Evolutionary conservation across 23 tunicate species (phyloP).

Genomic region (Trididemnum clinides): DNA sequence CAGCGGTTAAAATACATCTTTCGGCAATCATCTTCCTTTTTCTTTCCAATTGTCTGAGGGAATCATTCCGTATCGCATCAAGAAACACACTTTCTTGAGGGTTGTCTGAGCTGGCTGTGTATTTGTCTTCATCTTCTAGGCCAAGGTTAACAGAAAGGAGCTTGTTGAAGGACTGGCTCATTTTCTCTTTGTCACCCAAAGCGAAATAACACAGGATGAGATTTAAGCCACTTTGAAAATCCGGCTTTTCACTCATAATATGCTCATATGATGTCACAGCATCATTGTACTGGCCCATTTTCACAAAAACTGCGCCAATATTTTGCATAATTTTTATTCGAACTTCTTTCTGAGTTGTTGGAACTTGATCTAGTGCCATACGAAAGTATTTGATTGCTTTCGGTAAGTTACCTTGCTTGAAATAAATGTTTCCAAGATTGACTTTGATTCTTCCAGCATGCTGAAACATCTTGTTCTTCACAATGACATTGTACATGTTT

Average conservation of each 20-base stretch:
- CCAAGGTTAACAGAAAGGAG: constrained; percentile 83
- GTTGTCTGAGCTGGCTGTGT: constrained; percentile 75
- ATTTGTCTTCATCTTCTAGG: constrained; percentile 93
- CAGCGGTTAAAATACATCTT: constrained; percentile 83
- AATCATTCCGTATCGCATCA: constrained; percentile 87
- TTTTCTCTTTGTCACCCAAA: constrained; percentile 90
- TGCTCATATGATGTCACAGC: constrained; percentile 97
- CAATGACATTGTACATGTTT: constrained; percentile 88
- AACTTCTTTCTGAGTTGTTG: constrained; percentile 79
- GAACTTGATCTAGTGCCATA: constrained; percentile 98
- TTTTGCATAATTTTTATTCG: constrained; percentile 90
- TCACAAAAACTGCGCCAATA: constrained; percentile 91
- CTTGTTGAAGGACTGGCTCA: constrained; percentile 72
- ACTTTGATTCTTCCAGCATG: constrained; percentile 94
- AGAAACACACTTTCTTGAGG: constrained; percentile 79
- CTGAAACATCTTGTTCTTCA: constrained; percentile 97
- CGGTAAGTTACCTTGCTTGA: constrained; percentile 65
- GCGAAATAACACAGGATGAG: constrained; percentile 90
- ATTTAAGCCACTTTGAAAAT: constrained; percentile 90
- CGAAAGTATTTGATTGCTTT: constrained; percentile 92
- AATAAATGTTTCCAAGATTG: constrained; percentile 96
- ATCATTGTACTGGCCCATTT: constrained; percentile 94
- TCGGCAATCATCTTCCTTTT: constrained; percentile 76
- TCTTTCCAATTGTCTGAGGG: constrained; percentile 84
- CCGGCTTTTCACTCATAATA: constrained; percentile 97